Evolutionary conservation across 2,797 vertebrate species (phyloP), one percentile per base, ranked within the genome.

Genomic region (Lutjanus argentimaculatus): DNA sequence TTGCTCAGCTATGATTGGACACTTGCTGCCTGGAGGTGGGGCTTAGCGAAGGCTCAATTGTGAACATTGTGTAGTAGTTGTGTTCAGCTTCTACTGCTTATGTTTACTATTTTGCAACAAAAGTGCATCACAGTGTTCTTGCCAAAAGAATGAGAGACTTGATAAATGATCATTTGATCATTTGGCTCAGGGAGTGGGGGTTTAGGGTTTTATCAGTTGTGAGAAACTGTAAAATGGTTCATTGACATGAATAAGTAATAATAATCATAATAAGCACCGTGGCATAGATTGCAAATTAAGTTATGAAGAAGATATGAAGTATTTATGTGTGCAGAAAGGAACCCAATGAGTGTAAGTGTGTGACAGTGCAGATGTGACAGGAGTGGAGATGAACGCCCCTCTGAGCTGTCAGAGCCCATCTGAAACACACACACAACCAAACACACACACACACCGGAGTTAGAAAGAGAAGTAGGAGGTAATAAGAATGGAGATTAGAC

Each of bases 401-500:
- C 67, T 75, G 58, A 71, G 70, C 61, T 81, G 77, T 75, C 79
- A 74, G 62, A 49, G 63, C 73, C 52, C 62, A 62, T 83, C 72
- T 67, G 46, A 56, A 4, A 65, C 70, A 67, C 48, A 25, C 65
- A 51, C 70, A 66, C 55, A 19, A 67, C 63, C 19, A 69, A 69
- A 67, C 7, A 68, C 43, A 42, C 45, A 69, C 57, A 67, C 62
- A 68, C 53, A 19, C 40, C 30, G 21, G 2, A 73, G 22, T 30
- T 45, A 67, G 42, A 82, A 46, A 65, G 53, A 72, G 77, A 72
- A 71, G 83, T 51, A 40, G 82, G 84, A 90, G 83, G 88, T 89
- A 85, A 88, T 91, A 90, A 88, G 85, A 91, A 93, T 87, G 87
- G 85, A 91, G 91, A 94, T 92, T 87, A 89, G 88, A 90, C 85